Base-by-base conservation (phyloP, 1,140 invertebrate genomes). In the Zaprionus camerounensis region DNA sequence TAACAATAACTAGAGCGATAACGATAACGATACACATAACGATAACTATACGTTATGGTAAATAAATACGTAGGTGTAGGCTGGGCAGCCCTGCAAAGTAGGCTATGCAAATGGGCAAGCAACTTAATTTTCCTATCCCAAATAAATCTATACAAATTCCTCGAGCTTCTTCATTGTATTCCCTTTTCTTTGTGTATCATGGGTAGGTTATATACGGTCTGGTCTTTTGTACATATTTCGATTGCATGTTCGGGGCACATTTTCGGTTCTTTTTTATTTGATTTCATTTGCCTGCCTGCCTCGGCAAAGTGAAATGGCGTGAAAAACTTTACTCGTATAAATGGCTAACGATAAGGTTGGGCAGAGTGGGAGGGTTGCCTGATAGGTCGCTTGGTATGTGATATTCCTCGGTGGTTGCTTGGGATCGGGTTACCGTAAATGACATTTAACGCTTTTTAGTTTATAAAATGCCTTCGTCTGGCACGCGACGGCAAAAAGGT, bases 401-500 rank as follows among this genome's bases (percentile, higher is more conserved):
- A 58, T 68, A 67, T 70, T 76, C 64, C 67, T 36, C 36, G 34
- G 26, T 58, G 24, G 41, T 62, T 66, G 20, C 36, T 13, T 15
- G 41, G 41, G 75, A 77, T 86, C 68, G 70, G 81, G 78, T 87
- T 87, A 84, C 84, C 68, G 64, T 88, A 90, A 88, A 88, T 88
- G 84, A 90, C 84, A 88, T 88, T 88, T 88, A 88, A 84, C 84
- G 84, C 85, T 88, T 88, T 88, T 88, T 81, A 84, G 85, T 88
- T 88, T 88, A 90, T 84, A 74, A 87, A 84, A 90, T 88, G 78
- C 78, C 76, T 81, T 65, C 72, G 56, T 65, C 38, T 44, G 82
- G 78, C 82, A 85, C 82, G 82, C 82, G 82, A 85, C 68, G 53
- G 36, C 28, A 84, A 84, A 84, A 85, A 85, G 82, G 82, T 85